phyloP scores from a whole-genome alignment of 2,113 vertebrate species.

The Chaenogobius annularis region DNA sequence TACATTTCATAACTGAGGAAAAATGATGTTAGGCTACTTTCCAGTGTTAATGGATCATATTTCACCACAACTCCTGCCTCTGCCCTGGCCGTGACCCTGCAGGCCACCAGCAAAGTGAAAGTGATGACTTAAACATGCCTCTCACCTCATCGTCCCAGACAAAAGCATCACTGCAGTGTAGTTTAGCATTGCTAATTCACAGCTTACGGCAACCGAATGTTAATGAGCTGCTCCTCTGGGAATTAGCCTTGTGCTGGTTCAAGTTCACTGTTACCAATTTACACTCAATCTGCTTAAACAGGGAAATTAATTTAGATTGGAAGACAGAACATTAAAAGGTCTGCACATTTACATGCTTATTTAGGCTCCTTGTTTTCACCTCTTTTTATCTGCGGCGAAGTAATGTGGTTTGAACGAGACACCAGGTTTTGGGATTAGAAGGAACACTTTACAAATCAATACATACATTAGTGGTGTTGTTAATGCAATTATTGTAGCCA shows the following conservation, averaged over 20 bases:
- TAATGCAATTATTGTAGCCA: too few relatives aligned
- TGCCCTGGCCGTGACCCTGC: not conserved
- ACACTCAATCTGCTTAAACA: conserved; percentile 3
- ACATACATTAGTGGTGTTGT: too few relatives aligned
- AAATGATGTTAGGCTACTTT: not conserved
- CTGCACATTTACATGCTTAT: not conserved
- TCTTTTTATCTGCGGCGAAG: too few relatives aligned
- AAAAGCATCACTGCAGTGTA: conserved; percentile 3
- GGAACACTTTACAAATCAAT: too few relatives aligned
- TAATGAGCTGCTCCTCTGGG: conserved; percentile 2
- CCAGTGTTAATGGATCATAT: not conserved
- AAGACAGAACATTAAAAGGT: not conserved
- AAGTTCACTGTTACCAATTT: conserved; percentile 8
- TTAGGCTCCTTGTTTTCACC: not conserved
- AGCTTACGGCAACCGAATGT: conserved; percentile 6
- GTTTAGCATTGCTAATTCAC: conserved; percentile 9
- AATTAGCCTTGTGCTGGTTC: conserved; percentile 3
- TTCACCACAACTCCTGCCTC: not conserved
- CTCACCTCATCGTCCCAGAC: conserved; percentile 7
- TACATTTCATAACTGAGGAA: not conserved
- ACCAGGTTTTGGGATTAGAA: too few relatives aligned
- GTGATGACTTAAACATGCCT: conserved; percentile 11
- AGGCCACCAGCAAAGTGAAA: conserved; percentile 8
- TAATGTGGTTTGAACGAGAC: too few relatives aligned
- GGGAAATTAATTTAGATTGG: not conserved